A percentile compares a stretch with the other conserved stretches of the same genome.
These are phyloP conservation scores for Actinopyga echinites DNA, from an alignment of 53 echinoderm and acorn worm genomes.

Conservation along the genomic window DNA sequence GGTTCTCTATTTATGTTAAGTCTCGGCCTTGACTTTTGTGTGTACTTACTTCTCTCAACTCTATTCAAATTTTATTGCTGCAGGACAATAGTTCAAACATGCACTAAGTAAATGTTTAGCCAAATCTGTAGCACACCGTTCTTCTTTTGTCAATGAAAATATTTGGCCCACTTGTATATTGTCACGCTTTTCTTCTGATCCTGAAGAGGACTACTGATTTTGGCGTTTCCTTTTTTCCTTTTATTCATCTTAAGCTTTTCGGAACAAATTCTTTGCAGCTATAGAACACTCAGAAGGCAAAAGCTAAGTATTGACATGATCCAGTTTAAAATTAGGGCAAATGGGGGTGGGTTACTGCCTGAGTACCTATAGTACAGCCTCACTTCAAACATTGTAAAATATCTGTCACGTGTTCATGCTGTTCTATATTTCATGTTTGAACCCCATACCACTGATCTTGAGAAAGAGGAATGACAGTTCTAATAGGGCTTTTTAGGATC, in stretches of 20 bases:
- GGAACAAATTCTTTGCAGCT: too few relatives aligned
- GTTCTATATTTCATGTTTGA: too few relatives aligned
- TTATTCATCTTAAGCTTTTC: too few relatives aligned
- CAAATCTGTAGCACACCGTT: conserved; percentile 14
- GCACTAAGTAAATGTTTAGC: conserved; percentile 34
- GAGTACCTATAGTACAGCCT: neutral
- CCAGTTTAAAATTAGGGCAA: neutral
- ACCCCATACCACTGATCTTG: too few relatives aligned
- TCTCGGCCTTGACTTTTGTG: conserved; percentile 27
- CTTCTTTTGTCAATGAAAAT: conserved; percentile 13
- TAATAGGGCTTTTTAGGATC: too few relatives aligned
- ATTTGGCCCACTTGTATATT: conserved; percentile 1
- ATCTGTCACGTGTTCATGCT: too few relatives aligned
- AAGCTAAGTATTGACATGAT: conserved; percentile 21
- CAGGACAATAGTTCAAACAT: neutral
- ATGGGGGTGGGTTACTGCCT: neutral
- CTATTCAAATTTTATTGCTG: neutral
- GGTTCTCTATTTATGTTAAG: conserved; percentile 3
- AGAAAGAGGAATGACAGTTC: too few relatives aligned
- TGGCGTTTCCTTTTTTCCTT: too few relatives aligned
- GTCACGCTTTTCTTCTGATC: neutral
- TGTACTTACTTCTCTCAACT: neutral
- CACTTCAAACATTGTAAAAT: too few relatives aligned
- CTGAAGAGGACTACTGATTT: too few relatives aligned
- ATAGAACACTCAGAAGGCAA: too few relatives aligned